These are phyloP conservation scores for Sus cebifrons DNA, from an alignment of 2,797 vertebrate species.

Conservation along the genomic window DNA sequence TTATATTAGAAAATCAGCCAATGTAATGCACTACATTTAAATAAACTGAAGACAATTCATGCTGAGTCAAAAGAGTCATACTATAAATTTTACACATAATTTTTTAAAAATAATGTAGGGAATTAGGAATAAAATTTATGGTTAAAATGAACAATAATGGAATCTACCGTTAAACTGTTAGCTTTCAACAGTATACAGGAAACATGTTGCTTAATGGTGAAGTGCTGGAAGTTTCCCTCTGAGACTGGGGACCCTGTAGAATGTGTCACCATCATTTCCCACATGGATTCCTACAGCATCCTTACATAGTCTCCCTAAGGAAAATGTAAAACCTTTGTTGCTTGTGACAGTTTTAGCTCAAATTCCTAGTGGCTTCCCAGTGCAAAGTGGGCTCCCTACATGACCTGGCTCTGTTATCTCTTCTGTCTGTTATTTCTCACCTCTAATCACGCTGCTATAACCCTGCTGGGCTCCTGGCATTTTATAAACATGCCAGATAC, in stretches of 20 bases:
- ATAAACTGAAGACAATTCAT: neutral
- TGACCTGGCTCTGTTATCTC: neutral
- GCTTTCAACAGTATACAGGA: neutral
- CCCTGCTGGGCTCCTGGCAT: neutral
- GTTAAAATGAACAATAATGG: neutral
- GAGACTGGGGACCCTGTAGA: no score
- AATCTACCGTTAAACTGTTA: neutral
- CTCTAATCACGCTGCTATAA: neutral
- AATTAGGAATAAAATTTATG: neutral
- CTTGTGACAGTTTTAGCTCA: neutral
- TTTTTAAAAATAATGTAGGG: conserved; percentile 1
- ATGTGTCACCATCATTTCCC: neutral
- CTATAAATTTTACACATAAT: neutral
- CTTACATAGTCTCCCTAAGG: neutral
- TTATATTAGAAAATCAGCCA: conserved; percentile 11
- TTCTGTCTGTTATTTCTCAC: neutral
- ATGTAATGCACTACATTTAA: neutral
- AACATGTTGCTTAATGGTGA: neutral
- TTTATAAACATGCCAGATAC: neutral
- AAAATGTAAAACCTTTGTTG: neutral
- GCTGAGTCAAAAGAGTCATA: neutral
- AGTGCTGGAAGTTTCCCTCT: neutral
- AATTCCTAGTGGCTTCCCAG: neutral
- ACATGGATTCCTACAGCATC: neutral
- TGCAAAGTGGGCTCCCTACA: neutral